Percentiles rank a stretch among this genome's conserved stretches.
Conservation (phyloP, 1,140 invertebrate genomes). For the Nephila pilipes region DNA sequence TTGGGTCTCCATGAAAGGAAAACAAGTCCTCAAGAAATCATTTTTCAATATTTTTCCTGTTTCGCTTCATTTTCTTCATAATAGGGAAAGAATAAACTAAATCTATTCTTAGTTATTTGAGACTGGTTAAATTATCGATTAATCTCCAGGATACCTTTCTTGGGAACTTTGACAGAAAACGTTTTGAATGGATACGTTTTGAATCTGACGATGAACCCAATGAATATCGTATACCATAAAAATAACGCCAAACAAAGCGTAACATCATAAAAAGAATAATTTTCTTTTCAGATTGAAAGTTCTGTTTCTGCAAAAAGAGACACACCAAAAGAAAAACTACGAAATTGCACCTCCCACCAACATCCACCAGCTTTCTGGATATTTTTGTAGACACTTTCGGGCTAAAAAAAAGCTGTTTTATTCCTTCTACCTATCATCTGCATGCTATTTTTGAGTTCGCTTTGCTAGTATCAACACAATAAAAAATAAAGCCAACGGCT, state of each 20-base stretch:
- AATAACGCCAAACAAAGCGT: no score
- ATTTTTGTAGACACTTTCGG: conserved; percentile 27
- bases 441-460: background rate
- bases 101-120: background rate
- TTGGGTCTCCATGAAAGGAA: no score
- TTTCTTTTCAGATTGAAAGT: background rate
- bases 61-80: no score
- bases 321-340: background rate
- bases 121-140: background rate
- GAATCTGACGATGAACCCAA: no score
- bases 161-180: no score
- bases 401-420: background rate
- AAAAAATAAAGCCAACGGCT: background rate
- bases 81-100: background rate
- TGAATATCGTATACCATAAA: no score
- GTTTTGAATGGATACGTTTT: no score
- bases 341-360: conserved; percentile 6
- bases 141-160: background rate
- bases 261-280: background rate
- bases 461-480: background rate
- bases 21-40: no score
- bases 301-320: background rate
- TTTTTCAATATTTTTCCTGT: no score
- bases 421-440: background rate
- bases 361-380: background rate